Percentiles rank a stretch among this genome's conserved stretches.
Evolutionary conservation across 1,140 invertebrate genomes (phyloP).

Genomic region (Phenacoccus solenopsis): DNA sequence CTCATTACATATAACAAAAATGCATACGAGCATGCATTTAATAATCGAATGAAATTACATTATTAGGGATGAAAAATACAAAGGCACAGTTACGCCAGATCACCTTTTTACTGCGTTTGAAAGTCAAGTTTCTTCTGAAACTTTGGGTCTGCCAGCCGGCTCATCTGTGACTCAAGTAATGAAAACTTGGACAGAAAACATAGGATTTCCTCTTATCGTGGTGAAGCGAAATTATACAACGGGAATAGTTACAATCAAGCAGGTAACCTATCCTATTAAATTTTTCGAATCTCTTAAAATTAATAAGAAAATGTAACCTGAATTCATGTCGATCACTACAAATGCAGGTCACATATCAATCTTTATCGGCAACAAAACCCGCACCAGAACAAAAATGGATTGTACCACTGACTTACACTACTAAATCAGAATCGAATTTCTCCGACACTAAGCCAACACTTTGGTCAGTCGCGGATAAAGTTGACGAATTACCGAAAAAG

Average conservation of each 20-base stretch:
- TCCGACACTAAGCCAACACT: neutral
- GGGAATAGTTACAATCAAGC: neutral
- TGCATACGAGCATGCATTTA: too few relatives aligned
- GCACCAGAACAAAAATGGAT: neutral
- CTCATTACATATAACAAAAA: conserved; percentile 13
- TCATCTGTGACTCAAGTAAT: conserved; percentile 37
- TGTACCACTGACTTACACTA: conserved; percentile 14
- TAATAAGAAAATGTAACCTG: too few relatives aligned
- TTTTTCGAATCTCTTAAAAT: too few relatives aligned
- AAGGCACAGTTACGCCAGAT: conserved; percentile 19
- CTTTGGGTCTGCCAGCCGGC: neutral
- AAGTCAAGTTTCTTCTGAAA: neutral
- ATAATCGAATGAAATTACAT: conserved; percentile 3
- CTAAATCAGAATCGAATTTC: neutral
- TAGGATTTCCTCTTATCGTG: conserved; percentile 57
- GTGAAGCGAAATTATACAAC: conserved; percentile 29
- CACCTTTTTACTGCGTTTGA: conserved; percentile 23
- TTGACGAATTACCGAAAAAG: conserved; percentile 31
- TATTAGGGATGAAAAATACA: conserved; percentile 17
- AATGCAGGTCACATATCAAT: neutral
- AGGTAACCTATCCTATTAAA: neutral
- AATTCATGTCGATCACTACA: too few relatives aligned
- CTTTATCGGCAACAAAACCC: neutral
- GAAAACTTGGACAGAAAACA: conserved; percentile 56
- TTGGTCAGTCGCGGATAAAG: conserved; percentile 24